Evolutionary conservation across 2,888 invertebrate species (phyloP).

Genomic region (Netelia virgata): DNA sequence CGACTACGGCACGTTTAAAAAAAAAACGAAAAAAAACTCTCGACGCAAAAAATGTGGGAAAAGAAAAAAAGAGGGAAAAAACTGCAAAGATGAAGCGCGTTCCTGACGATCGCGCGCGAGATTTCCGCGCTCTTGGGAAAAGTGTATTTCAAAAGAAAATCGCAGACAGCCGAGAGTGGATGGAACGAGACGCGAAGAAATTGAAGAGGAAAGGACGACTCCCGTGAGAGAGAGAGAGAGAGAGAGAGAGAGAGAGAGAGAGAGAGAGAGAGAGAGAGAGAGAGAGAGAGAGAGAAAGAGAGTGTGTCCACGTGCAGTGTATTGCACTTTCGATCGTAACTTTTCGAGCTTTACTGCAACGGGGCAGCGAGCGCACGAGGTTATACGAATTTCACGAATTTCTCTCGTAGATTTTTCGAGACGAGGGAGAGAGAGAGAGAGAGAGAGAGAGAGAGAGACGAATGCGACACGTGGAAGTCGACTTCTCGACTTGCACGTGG

Average conservation of each 20-base stretch:
- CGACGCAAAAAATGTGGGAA: background rate
- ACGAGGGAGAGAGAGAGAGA: background rate
- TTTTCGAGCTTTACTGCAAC: slow-evolving; percentile 38
- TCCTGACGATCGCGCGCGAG: background rate
- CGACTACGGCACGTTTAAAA: too few species aligned
- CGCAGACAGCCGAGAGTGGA: slow-evolving; percentile 2
- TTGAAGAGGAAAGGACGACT: slow-evolving; percentile 40
- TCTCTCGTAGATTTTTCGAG: slow-evolving; percentile 10
- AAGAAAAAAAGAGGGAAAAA: background rate
- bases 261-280: background rate
- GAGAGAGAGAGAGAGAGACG: background rate
- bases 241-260: too few species aligned
- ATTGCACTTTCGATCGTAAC: slow-evolving; percentile 46
- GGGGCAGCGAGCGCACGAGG: background rate
- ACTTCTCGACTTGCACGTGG: too few species aligned
- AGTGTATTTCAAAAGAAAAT: slow-evolving; percentile 39
- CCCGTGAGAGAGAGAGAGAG: background rate
- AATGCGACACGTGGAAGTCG: too few species aligned
- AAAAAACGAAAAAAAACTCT: too few species aligned
- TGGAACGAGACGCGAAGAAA: slow-evolving; percentile 4
- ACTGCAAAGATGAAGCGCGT: background rate
- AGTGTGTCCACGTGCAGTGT: background rate
- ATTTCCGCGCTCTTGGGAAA: slow-evolving; percentile 25
- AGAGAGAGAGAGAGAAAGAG: too few species aligned
- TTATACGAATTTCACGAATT: slow-evolving; percentile 47